Evolutionary conservation across 1,140 invertebrate genomes (phyloP).

Genomic region (Ceratoteleas bidentatus): DNA sequence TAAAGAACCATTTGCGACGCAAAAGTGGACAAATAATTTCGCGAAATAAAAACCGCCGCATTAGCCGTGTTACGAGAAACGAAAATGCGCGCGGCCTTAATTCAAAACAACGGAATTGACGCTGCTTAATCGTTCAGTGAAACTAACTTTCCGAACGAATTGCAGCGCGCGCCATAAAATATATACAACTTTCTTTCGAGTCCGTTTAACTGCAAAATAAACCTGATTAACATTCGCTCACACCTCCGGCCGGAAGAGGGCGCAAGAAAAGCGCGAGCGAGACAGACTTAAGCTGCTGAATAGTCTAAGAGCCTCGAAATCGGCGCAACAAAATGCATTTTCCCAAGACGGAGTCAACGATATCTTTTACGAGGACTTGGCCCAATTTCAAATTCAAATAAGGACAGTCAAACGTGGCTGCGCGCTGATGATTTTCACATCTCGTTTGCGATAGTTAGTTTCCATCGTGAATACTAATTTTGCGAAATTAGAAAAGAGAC

Average conservation of each 20-base stretch:
- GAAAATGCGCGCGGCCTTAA: no score
- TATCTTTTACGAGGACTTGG: conserved; percentile 72
- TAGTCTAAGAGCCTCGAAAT: conserved; percentile 60
- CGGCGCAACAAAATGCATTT: conserved; percentile 65
- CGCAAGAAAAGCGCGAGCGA: conserved; percentile 32
- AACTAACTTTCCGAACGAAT: conserved; percentile 39
- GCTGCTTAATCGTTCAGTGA: conserved; percentile 13
- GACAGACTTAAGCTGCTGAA: conserved; percentile 58
- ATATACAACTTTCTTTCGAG: conserved; percentile 56
- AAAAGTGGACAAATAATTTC: no score
- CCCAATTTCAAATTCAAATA: conserved; percentile 79
- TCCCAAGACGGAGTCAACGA: conserved; percentile 58
- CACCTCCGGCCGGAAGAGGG: conserved; percentile 25
- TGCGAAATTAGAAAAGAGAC: conserved; percentile 47
- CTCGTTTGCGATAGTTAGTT: conserved; percentile 65
- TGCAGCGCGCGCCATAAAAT: conserved; percentile 35
- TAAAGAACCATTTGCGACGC: no score
- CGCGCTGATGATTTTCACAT: conserved; percentile 67
- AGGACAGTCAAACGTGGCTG: conserved; percentile 60
- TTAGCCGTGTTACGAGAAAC: no score
- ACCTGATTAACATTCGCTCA: conserved; percentile 64
- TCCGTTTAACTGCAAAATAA: conserved; percentile 62
- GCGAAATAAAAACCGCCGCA: no score
- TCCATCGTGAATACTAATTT: conserved; percentile 62
- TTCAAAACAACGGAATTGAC: no score